Conservation (phyloP, 2,113 vertebrate species). For the Sula dactylatra region DNA sequence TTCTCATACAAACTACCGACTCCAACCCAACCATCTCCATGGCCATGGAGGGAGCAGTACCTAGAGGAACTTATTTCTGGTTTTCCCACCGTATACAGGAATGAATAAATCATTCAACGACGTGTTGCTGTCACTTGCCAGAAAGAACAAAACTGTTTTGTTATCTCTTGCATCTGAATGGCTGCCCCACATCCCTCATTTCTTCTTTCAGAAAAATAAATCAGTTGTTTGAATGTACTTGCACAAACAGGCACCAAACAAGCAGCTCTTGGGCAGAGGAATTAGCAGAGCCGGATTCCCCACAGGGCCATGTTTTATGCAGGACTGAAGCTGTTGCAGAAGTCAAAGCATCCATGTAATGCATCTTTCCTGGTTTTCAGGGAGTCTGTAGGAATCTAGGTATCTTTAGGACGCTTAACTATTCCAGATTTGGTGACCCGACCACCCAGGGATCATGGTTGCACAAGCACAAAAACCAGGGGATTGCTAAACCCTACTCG, state of each 20-base stretch:
- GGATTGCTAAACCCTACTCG: neutral
- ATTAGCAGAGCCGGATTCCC: neutral
- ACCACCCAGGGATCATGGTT: accelerated
- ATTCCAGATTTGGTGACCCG: neutral
- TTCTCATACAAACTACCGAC: neutral
- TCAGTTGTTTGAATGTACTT: neutral
- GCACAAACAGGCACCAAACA: neutral
- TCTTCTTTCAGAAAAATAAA: neutral
- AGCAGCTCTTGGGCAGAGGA: neutral
- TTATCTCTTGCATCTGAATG: neutral
- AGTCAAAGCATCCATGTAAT: neutral
- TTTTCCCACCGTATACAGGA: neutral
- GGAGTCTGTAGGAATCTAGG: neutral
- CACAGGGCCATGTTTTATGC: neutral
- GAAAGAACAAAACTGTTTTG: neutral
- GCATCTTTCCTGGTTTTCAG: neutral
- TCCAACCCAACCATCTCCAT: neutral
- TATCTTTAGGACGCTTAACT: neutral
- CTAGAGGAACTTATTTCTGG: neutral
- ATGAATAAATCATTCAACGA: neutral
- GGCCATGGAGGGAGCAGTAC: neutral
- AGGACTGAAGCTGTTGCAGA: neutral
- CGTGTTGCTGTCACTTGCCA: neutral
- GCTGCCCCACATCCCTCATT: neutral
- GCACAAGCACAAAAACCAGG: neutral